Evolutionary conservation across 2,888 invertebrate genomes (phyloP), one percentile per base, ranked within the genome.

Genomic region (Tyria jacobaeae): DNA sequence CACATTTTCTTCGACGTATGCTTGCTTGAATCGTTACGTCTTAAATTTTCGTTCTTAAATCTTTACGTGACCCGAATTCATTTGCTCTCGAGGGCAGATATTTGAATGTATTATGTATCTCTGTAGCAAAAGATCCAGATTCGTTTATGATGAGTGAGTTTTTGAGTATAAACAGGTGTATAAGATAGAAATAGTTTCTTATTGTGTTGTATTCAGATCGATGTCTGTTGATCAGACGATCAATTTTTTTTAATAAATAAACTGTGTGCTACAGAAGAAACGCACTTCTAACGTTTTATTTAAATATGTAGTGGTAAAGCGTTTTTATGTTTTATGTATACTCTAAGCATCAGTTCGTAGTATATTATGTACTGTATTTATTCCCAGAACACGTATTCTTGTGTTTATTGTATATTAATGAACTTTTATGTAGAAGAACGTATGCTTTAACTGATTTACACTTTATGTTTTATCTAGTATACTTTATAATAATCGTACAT

Each of bases 121-220:
- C 53, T 27, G 35, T 41, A 51, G 53, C 44, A 47, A 57, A 63
- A 73, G 57, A 70, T 73, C 68, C 65, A 44, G n/a, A 49, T 52
- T 72, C 47, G 55, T 60, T 68, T 68, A 62, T 68, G 65, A 71
- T 68, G 63, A 68, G 63, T 60, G 25, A 55, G 47, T 57, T 47
- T 50, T 47, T 21, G 52, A 44, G 24, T 57, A 65, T 65, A 63
- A 70, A 70, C 64, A 73, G 55, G 39, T 39, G 63, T 62, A 62
- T 58, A 62, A 60, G 49, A 35, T 35, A 35, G 24, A 51, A 3
- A 34, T 24, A 44, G 34, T 55, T 53, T 39, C 12, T 44, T 44
- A 44, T 44, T 44, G 21, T 44, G 21, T 12, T 44, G 12, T 21
- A 5, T 44, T 44, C 12, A 12, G 4, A 44, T 44, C 21, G 21